Evolutionary conservation across 2,113 vertebrate genomes (phyloP).

Genomic region (Daboia siamensis): DNA sequence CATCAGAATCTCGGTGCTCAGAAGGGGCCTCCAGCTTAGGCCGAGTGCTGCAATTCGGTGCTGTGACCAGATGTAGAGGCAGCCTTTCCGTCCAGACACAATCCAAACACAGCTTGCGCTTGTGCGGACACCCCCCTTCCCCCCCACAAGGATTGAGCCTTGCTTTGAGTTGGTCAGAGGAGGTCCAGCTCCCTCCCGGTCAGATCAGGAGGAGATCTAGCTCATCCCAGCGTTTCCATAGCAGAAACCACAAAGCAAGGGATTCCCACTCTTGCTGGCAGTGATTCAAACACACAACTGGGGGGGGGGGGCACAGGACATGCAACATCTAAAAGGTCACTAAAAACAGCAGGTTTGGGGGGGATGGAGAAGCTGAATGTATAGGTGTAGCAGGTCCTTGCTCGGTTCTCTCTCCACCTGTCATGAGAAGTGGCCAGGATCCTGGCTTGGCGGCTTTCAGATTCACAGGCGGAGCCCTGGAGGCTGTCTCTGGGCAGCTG

Average conservation of each 20-base stretch:
- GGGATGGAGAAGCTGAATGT: background rate
- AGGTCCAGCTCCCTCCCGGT: background rate
- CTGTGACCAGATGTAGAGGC: background rate
- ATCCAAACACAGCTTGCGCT: background rate
- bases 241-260: background rate
- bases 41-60: background rate
- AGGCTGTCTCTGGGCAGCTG: background rate
- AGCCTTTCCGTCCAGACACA: background rate
- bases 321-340: background rate
- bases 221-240: background rate
- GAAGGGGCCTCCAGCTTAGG: background rate
- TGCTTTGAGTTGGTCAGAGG: fast-evolving
- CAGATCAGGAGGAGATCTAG: background rate
- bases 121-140: background rate
- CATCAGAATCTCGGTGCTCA: background rate
- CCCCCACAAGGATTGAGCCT: background rate
- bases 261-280: background rate
- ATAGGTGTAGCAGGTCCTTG: background rate
- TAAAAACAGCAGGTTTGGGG: background rate
- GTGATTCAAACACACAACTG: background rate
- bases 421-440: background rate
- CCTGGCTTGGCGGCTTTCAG: background rate
- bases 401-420: background rate
- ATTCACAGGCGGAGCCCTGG: background rate
- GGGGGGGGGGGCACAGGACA: background rate